These are phyloP conservation scores for Hassar affinis DNA, from an alignment of 2,113 vertebrate genomes.

Conservation along the genomic window DNA sequence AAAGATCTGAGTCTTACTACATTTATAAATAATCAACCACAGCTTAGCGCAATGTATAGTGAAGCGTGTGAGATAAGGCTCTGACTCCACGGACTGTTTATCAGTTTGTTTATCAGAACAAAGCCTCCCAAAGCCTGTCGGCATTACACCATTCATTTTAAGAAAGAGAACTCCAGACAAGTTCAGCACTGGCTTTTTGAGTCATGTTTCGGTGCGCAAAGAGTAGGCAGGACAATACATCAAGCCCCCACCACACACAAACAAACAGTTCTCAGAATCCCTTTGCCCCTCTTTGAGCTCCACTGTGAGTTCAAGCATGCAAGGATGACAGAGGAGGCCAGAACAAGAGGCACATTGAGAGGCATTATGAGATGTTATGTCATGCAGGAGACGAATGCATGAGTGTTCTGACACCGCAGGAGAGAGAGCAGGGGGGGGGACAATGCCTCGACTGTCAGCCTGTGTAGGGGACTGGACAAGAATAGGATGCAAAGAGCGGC, in stretches of 20 bases:
- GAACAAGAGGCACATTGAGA: slow-evolving; percentile 68
- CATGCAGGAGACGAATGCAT: slow-evolving; percentile 45
- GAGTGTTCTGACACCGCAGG: slow-evolving; percentile 48
- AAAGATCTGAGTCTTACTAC: neutral
- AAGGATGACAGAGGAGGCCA: slow-evolving; percentile 50
- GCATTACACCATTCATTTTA: neutral
- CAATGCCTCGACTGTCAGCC: slow-evolving; percentile 58
- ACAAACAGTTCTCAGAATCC: slow-evolving; percentile 40
- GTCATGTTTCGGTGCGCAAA: neutral
- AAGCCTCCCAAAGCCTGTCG: neutral
- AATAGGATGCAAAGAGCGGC: neutral
- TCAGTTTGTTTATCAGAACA: neutral
- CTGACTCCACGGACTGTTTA: too few relatives aligned
- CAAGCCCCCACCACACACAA: neutral
- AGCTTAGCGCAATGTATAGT: neutral
- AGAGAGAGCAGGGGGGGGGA: slow-evolving; percentile 35
- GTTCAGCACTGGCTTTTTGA: slow-evolving; percentile 1
- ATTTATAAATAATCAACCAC: neutral
- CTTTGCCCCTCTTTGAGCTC: slow-evolving; percentile 10
- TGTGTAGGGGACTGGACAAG: neutral
- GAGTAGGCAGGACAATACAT: neutral
- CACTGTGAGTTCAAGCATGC: slow-evolving; percentile 58
- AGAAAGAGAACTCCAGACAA: neutral
- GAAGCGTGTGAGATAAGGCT: neutral
- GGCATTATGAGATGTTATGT: slow-evolving; percentile 56